These are phyloP conservation scores for Sebastes itinus DNA, from an alignment of 2,797 vertebrate genomes.

Conservation along the genomic window DNA sequence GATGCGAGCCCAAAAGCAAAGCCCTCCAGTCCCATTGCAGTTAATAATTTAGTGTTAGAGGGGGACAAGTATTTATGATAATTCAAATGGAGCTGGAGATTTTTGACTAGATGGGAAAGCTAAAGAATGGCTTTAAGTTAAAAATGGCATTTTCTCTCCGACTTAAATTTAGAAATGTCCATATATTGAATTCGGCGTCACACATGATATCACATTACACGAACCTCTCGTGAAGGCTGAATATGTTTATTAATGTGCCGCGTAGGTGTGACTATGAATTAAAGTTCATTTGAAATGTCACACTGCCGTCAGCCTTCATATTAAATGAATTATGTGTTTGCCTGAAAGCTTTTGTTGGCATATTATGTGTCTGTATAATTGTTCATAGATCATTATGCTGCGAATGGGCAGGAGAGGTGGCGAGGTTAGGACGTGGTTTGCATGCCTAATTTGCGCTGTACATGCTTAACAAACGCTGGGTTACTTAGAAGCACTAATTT, in stretches of 20 bases:
- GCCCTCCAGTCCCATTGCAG: slow-evolving; percentile 76
- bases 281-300: slow-evolving; percentile 56
- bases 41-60: slow-evolving; percentile 82
- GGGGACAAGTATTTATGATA: slow-evolving; percentile 72
- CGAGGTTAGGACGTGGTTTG: slow-evolving; percentile 10
- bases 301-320: slow-evolving; percentile 18
- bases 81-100: slow-evolving; percentile 63
- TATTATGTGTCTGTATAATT: slow-evolving; percentile 43
- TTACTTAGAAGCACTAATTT: slow-evolving; percentile 50
- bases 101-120: slow-evolving; percentile 43
- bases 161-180: slow-evolving; percentile 46
- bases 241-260: slow-evolving; percentile 43
- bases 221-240: background rate
- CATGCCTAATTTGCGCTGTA: slow-evolving; percentile 40
- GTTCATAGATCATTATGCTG: slow-evolving; percentile 53
- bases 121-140: slow-evolving; percentile 58
- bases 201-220: slow-evolving; percentile 14
- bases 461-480: slow-evolving; percentile 37
- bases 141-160: slow-evolving; percentile 38
- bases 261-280: slow-evolving; percentile 14
- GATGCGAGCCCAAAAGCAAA: slow-evolving; percentile 74
- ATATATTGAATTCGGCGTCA: slow-evolving; percentile 25
- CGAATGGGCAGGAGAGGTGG: background rate
- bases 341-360: slow-evolving; percentile 58
- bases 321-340: slow-evolving; percentile 53